phyloP scores from a whole-genome alignment of 2,113 vertebrate genomes.

The Burhinus oedicnemus region DNA sequence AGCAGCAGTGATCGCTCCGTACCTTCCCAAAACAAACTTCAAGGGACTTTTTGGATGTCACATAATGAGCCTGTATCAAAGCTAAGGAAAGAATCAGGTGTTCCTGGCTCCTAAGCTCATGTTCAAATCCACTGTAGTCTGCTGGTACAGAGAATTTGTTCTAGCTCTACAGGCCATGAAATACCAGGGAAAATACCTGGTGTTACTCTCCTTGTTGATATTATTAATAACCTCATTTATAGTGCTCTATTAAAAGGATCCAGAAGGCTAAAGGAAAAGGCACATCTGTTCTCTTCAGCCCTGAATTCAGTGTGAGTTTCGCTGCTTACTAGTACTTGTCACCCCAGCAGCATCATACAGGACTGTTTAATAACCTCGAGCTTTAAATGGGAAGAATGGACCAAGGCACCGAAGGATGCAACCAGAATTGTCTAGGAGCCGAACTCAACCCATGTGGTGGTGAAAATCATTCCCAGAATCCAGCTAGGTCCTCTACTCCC shows the following conservation, averaged over 20 bases:
- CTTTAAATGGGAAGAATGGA: neutral
- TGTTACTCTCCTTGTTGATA: neutral
- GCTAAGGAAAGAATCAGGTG: conserved; percentile 52
- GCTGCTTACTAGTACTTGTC: neutral
- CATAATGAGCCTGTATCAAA: conserved; percentile 21
- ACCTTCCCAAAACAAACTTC: conserved; percentile 29
- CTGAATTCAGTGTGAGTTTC: neutral
- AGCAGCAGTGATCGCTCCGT: neutral
- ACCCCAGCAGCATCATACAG: neutral
- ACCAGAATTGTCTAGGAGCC: neutral
- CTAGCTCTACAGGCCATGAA: neutral
- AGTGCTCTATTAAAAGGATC: neutral
- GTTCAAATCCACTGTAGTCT: conserved; percentile 17
- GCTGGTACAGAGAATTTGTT: conserved; percentile 33
- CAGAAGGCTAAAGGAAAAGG: neutral
- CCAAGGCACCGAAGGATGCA: neutral
- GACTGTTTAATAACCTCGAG: neutral
- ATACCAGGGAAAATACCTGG: conserved; percentile 15
- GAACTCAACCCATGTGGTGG: neutral
- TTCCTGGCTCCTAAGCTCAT: conserved; percentile 12
- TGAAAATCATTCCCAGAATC: neutral
- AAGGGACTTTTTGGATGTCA: conserved; percentile 10
- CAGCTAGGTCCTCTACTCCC: neutral
- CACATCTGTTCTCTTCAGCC: conserved; percentile 11
- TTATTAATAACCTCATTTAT: conserved; percentile 40